Evolutionary conservation across 1,140 invertebrate species (phyloP), one percentile per base, ranked within the genome.

Genomic region (Conopomorpha cramerella): DNA sequence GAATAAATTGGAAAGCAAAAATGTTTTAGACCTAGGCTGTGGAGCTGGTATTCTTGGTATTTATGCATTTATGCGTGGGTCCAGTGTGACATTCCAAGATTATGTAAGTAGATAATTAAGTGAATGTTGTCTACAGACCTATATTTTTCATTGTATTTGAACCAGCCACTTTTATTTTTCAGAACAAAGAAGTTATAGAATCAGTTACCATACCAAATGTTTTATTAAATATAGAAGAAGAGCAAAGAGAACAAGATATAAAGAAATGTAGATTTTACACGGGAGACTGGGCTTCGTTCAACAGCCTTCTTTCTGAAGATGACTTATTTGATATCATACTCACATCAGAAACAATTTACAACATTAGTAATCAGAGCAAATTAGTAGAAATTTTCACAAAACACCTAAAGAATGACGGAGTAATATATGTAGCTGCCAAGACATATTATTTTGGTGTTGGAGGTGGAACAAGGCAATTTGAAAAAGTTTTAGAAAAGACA

Each of bases 281-380:
- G 39, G 92, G 92, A 2, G 92, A 94, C 61, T 95, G 93, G 92
- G 47, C 59, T 13, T 82, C 82, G 14, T 88, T 92, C 49, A 44
- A 68, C 12, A 53, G 80, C 14, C 55, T 82, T 27, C 57, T 81
- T 13, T 38, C 51, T 28, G 55, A 82, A 26, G 38, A 53, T 15
- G 49, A 78, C 39, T 83, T 84, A 50, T 96, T 86, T 79, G 92
- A 96, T 64, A 55, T 86, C 13, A 95, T 96, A 51, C 76, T 96
- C 1, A 92, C 91, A 4, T 90, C 90, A 28, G 94, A 96, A 79
- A 96, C 93, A 1, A 95, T 95, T 52, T 96, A 96, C 53, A 94
- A 93, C 80, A 57, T 83, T 25, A 73, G 83, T 1, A 91, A 90
- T 74, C 88, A 95, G 58, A 49, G 65, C 13, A 95, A 93, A 59